Evolutionary conservation across 2,888 invertebrate genomes (phyloP), one percentile per base, ranked within the genome.

Genomic region (Eledone cirrhosa): DNA sequence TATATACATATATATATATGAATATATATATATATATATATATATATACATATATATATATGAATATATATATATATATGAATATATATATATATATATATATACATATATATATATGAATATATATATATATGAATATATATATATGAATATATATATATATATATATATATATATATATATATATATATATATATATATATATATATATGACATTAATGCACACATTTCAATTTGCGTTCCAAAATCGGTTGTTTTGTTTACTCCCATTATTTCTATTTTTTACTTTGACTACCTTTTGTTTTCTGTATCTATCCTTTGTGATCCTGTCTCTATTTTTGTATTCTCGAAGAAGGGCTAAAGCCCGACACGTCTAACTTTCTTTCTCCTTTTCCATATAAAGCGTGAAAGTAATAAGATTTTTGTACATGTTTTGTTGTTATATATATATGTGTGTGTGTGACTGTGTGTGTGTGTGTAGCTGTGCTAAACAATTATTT

Each of bases 51-150:
- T 5, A 53, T 5, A 53, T 5, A 53, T 5, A n/a, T n/a, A n/a
- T n/a, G n/a, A n/a, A 53, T 5, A 53, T 5, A 53, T 5, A 53
- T 5, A 53, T 5, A 53, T 53, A 53, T 53, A 53, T 53, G n/a
- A 22, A 53, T 53, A 53, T 53, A 53, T 53, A 53, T 53, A 53
- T 53, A 53, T 53, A 53, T 53, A 53, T 53, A 53, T 53, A 53
- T 53, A 53, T 53, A 53, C n/a, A 53, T 4, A 53, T 53, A 53
- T 3, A 53, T 53, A 53, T 53, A 53, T 53, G n/a, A 22, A 53
- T 53, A 53, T 3, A 53, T 53, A 4, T 53, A 53, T 53, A 53
- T 53, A 53, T n/a, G n/a, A 22, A 53, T 53, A 53, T 53, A 53
- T 53, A 53, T 53, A 53, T 53, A 53, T 53, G n/a, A 3, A 53